Conservation (phyloP, 2,113 vertebrate species). For the Rhizomys pruinosus region DNA sequence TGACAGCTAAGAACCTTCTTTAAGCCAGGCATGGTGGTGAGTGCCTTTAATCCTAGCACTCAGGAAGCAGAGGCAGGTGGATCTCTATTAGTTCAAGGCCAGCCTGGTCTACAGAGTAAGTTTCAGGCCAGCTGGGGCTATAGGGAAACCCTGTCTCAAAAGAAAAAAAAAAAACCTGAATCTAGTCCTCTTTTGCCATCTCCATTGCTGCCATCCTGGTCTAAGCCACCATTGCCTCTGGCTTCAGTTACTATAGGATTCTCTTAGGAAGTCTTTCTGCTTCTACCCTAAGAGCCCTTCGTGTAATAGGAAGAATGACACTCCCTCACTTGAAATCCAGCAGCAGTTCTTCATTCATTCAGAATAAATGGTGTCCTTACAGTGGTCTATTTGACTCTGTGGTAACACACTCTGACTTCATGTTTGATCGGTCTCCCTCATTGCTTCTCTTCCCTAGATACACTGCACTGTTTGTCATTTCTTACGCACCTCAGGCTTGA, state of each 20-base stretch:
- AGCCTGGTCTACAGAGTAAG: too few relatives aligned
- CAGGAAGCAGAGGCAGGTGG: too few relatives aligned
- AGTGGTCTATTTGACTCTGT: neutral
- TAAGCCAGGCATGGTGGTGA: too few relatives aligned
- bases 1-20: too few relatives aligned
- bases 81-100: too few relatives aligned
- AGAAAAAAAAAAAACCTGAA: too few relatives aligned
- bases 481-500: neutral
- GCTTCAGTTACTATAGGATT: neutral
- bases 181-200: neutral
- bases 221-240: neutral
- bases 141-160: too few relatives aligned
- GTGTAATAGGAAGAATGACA: neutral
- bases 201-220: neutral
- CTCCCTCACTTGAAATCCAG: neutral
- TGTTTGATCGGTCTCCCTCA: neutral
- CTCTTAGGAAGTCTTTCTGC: neutral
- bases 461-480: neutral
- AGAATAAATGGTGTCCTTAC: neutral
- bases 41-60: too few relatives aligned
- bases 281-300: neutral
- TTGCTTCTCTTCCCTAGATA: neutral
- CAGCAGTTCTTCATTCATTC: neutral
- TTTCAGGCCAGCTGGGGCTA: too few relatives aligned
- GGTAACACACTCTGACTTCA: conserved; percentile 12